phyloP scores from a whole-genome alignment of 1,140 invertebrate species.

The Drosophila hydei region DNA sequence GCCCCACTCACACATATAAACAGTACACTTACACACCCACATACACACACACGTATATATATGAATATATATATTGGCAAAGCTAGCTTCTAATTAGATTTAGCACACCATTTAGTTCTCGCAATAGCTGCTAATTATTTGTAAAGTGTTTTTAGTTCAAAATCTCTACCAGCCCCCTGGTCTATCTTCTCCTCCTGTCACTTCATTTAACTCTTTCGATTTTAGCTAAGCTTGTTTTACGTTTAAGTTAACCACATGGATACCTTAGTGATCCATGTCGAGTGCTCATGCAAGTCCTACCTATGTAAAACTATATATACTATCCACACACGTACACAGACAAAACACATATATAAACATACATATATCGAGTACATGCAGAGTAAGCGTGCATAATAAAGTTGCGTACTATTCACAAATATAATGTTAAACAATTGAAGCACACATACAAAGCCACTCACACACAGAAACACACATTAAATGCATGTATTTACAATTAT shows the following conservation, averaged over 20 bases:
- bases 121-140: slow-evolving; percentile 78
- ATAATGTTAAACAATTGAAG: slow-evolving; percentile 68
- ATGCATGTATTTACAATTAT: slow-evolving; percentile 68
- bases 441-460: slow-evolving; percentile 46
- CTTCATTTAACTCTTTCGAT: neutral
- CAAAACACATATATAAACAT: slow-evolving; percentile 2
- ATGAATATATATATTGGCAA: slow-evolving; percentile 51
- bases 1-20: slow-evolving; percentile 35
- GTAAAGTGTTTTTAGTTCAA: slow-evolving; percentile 67
- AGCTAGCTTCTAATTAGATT: slow-evolving; percentile 68
- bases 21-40: slow-evolving; percentile 37
- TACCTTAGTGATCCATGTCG: slow-evolving; percentile 17
- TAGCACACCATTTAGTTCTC: slow-evolving; percentile 75
- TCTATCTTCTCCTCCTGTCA: slow-evolving; percentile 4
- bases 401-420: slow-evolving; percentile 52
- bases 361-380: slow-evolving; percentile 31
- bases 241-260: slow-evolving; percentile 45
- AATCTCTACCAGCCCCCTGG: neutral
- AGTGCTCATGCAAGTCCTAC: slow-evolving; percentile 57
- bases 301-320: slow-evolving; percentile 41
- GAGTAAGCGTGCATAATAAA: slow-evolving; percentile 44
- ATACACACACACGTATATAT: slow-evolving; percentile 32
- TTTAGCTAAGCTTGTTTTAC: slow-evolving; percentile 65
- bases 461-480: slow-evolving; percentile 45
- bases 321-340: slow-evolving; percentile 23